A percentile compares a stretch with the other conserved stretches of the same genome.
Conservation (phyloP, 2,888 invertebrate species). For the Drosophila mulleri region DNA sequence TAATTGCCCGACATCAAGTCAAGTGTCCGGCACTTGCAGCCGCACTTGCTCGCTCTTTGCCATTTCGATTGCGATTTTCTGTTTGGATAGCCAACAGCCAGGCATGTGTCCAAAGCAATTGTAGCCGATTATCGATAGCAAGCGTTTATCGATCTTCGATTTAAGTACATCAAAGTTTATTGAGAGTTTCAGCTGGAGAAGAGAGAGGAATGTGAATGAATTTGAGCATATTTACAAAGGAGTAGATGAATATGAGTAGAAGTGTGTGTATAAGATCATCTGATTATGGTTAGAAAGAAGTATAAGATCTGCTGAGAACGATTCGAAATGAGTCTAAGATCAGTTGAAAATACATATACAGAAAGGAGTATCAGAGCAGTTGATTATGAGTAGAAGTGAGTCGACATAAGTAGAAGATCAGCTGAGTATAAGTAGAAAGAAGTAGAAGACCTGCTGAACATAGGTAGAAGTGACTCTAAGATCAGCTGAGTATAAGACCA, state of each 20-base stretch:
- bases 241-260: too few species aligned
- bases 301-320: background rate
- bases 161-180: conserved; percentile 2
- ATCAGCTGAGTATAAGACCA: background rate
- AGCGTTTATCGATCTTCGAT: background rate
- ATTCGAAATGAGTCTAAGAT: background rate
- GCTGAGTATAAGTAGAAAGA: background rate
- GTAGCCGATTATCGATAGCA: conserved; percentile 10
- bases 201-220: too few species aligned
- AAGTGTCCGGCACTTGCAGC: conserved; percentile 2
- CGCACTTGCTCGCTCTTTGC: background rate
- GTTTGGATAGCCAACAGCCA: conserved; percentile 43
- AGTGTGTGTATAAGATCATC: too few species aligned
- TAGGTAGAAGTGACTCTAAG: background rate
- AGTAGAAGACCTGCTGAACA: background rate
- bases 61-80: background rate
- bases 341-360: background rate
- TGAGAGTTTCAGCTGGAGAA: background rate
- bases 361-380: background rate
- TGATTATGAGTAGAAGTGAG: background rate
- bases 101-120: conserved; percentile 31
- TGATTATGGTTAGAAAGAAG: too few species aligned
- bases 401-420: background rate
- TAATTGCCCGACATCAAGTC: conserved; percentile 11
- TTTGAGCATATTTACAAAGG: too few species aligned